phyloP scores from a whole-genome alignment of 2,113 vertebrate species.

The Melanostigma gelatinosum region DNA sequence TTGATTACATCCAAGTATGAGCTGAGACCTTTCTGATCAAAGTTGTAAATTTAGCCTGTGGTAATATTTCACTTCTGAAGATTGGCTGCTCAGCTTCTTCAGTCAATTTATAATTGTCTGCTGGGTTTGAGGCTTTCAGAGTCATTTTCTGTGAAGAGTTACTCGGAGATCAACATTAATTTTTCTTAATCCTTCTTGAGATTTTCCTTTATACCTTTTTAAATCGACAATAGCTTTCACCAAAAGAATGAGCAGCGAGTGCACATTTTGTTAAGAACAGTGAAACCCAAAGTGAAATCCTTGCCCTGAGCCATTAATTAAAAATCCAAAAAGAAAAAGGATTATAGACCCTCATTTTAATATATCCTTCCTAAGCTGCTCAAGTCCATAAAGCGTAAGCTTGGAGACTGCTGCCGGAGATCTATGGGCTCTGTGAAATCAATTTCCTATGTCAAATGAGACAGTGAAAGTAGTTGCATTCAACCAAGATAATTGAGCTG shows the following conservation, averaged over 20 bases:
- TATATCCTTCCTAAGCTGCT: constrained; percentile 60
- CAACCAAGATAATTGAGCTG: constrained; percentile 47
- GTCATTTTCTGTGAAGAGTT: constrained; percentile 39
- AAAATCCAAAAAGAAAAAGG: constrained; percentile 63
- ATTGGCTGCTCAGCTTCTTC: not conserved
- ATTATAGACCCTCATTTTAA: constrained; percentile 63
- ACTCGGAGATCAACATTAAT: constrained; percentile 27
- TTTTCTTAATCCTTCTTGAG: constrained; percentile 52
- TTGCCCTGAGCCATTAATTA: constrained; percentile 68
- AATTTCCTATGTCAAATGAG: constrained; percentile 62
- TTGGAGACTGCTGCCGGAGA: constrained; percentile 48
- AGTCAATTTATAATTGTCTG: constrained; percentile 40
- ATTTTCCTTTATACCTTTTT: constrained; percentile 4
- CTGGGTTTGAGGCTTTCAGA: not conserved
- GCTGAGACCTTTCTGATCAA: not conserved
- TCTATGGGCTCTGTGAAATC: constrained; percentile 63
- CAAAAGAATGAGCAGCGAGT: constrained; percentile 12
- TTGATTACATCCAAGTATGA: not conserved
- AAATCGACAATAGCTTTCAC: constrained; percentile 34
- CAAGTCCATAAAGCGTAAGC: constrained; percentile 53
- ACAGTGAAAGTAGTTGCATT: constrained; percentile 42
- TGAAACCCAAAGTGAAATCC: constrained; percentile 59
- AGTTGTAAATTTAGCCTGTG: not conserved
- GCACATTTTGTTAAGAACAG: constrained; percentile 36
- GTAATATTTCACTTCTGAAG: constrained; percentile 25